A percentile compares a stretch with the other conserved stretches of the same genome.
These are phyloP conservation scores for Burhinus oedicnemus DNA, from an alignment of 2,113 vertebrate genomes.

Conservation along the genomic window DNA sequence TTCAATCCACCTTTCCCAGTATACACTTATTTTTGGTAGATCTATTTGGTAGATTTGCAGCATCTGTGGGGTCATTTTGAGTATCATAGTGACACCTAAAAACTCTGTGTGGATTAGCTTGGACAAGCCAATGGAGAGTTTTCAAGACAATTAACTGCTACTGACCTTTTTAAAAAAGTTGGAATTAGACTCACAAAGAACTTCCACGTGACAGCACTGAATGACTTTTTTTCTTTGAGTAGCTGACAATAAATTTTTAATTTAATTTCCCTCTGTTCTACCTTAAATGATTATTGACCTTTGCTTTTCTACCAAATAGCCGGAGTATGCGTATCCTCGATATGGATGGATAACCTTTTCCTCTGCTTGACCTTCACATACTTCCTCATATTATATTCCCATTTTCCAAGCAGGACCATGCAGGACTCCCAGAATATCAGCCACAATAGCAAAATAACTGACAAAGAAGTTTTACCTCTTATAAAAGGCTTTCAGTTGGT, in stretches of 20 bases:
- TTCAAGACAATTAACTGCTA: neutral
- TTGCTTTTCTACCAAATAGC: neutral
- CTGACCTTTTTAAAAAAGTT: neutral
- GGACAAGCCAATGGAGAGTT: neutral
- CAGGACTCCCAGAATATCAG: neutral
- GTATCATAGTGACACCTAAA: neutral
- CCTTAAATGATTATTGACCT: neutral
- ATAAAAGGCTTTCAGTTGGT: neutral
- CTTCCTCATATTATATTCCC: neutral
- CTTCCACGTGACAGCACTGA: neutral
- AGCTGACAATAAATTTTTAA: neutral
- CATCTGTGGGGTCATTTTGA: neutral
- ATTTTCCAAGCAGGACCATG: neutral
- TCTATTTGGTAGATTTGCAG: neutral
- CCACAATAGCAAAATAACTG: neutral
- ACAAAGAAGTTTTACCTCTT: neutral
- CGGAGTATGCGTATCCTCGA: neutral
- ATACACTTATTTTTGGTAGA: neutral
- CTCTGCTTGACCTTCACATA: neutral
- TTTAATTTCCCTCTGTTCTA: neutral
- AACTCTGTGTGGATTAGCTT: neutral
- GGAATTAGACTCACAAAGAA: neutral
- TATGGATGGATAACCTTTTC: neutral
- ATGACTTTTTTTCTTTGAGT: neutral
- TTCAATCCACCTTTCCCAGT: neutral